Conservation (phyloP, 2,113 vertebrate species). For the Gulo gulo region DNA sequence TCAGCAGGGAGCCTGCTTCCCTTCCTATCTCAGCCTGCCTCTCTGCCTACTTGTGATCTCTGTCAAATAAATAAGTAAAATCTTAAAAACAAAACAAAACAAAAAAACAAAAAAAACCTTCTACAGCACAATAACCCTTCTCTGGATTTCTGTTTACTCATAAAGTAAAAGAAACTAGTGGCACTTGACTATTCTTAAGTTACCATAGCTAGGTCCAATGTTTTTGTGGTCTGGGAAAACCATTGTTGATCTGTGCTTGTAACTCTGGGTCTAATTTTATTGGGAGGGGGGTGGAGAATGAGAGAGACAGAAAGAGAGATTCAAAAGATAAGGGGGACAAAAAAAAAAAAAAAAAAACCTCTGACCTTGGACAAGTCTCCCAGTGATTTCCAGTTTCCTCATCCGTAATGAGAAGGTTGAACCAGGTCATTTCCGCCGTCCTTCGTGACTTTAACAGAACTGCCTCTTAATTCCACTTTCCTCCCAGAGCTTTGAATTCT, state of each 20-base stretch:
- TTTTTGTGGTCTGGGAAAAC: neutral
- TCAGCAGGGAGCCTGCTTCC: no score
- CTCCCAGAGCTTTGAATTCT: neutral
- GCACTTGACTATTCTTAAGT: neutral
- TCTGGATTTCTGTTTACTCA: neutral
- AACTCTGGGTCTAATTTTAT: neutral
- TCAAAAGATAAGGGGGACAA: neutral
- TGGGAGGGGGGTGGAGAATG: neutral
- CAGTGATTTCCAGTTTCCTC: slow-evolving; percentile 16
- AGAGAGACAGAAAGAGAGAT: neutral
- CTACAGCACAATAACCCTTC: neutral
- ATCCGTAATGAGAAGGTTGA: neutral
- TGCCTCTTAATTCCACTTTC: slow-evolving; percentile 47
- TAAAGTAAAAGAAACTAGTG: neutral
- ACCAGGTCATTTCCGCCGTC: neutral
- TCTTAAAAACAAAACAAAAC: no score
- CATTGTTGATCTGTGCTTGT: neutral
- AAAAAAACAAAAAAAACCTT: neutral
- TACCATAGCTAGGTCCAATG: neutral
- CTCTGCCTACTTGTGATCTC: no score
- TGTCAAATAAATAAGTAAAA: no score
- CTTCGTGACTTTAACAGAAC: slow-evolving; percentile 35
- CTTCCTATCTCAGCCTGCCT: no score
- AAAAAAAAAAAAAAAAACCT: neutral
- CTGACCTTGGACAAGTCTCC: slow-evolving; percentile 5